Base-by-base conservation (phyloP, 2,113 vertebrate genomes). In the Saimiri boliviensis region DNA sequence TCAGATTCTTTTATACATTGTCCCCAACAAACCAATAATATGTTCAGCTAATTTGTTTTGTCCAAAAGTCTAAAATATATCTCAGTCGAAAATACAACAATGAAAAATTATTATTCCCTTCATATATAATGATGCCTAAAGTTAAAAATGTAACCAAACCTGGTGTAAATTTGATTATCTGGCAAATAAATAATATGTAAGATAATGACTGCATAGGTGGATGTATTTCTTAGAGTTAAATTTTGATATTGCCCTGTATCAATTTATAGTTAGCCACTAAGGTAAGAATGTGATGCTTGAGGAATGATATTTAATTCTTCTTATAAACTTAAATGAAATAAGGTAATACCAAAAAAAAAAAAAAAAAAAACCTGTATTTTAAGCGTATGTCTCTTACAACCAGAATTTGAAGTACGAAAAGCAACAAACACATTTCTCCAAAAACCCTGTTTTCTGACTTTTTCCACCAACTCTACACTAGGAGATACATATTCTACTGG, bases 21-120 rank as follows among this genome's bases (percentile, higher is more conserved):
- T 88, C 66, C 54, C 56, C 12, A 42, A 71, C 47, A 83, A 52
- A 86, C 42, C 30, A 80, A 66, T 91, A 86, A 79, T 92, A 90
- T 92, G 25, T 80, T 42, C 81, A 96, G 49, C 86, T 95, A 81
- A 91, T 68, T 94, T 45, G 47, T 86, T 97, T 95, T 96, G 37
- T 94, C 94, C 58, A 79, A 80, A 95, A 86, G 79, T 23, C 86
- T 92, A 47, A 86, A 95, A 56, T 52, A 30, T 30, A 32, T 66
- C 56, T 93, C 81, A 52, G 25, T 23, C 74, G 60, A 89, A 95
- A 95, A 77, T 71, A 2, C 8, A 82, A 25, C 68, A 82, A 77
- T 95, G 92, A 86, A 66, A 97, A 88, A 52, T 68, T 86, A 14
- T 56, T 47, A 77, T 85, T 92, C 17, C 40, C 52, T 90, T 74